These are phyloP conservation scores for Porites divaricata DNA, from an alignment of 92 coral and sea anemone species.

Conservation along the genomic window DNA sequence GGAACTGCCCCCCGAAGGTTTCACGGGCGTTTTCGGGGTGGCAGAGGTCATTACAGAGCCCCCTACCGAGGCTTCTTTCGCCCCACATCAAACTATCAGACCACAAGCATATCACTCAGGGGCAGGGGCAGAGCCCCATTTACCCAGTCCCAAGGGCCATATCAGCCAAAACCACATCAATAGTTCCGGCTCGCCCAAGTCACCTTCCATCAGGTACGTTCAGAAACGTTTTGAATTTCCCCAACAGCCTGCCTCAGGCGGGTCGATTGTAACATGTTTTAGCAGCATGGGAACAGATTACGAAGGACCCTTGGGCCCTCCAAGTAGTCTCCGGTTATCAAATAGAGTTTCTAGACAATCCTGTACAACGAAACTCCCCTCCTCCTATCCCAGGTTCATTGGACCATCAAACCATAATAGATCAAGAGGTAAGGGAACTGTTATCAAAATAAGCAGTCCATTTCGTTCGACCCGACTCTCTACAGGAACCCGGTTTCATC, in stretches of 20 bases:
- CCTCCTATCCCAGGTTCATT: not conserved
- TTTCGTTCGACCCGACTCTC: conserved; percentile 36
- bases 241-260: not conserved
- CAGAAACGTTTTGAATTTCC: not conserved
- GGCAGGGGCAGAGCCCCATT: not conserved
- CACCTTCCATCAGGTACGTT: conserved; percentile 24
- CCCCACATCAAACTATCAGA: not conserved
- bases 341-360: conserved; percentile 34
- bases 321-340: conserved; percentile 54
- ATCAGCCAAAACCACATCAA: not conserved
- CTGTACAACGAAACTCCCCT: conserved; percentile 30
- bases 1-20: conserved; percentile 53
- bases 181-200: conserved; percentile 4
- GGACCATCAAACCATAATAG: conserved; percentile 51
- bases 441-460: conserved; percentile 8
- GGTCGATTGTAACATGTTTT: conserved; percentile 51
- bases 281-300: conserved; percentile 9
- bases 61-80: not conserved
- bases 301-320: conserved; percentile 64
- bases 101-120: not conserved
- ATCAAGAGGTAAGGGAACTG: conserved; percentile 69
- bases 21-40: conserved; percentile 46
- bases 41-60: not conserved
- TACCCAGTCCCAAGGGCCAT: not conserved
- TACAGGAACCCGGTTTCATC: conserved; percentile 42